Conservation (phyloP, 2,888 invertebrate genomes). For the Ennomos erosarius region DNA sequence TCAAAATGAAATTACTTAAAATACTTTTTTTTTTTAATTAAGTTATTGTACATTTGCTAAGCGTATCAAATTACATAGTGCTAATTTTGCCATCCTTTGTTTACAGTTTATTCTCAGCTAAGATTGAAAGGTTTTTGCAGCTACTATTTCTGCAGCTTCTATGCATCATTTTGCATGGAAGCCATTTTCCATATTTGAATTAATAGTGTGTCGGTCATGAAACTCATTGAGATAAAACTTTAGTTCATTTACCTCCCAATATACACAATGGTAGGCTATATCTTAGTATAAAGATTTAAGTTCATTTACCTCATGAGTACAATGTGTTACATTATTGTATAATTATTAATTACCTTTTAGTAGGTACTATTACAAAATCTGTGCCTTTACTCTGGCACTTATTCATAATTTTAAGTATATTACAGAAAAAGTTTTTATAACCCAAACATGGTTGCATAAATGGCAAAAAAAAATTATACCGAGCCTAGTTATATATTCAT, state of each 20-base stretch:
- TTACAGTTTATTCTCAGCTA: no score
- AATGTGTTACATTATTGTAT: slow-evolving; percentile 1
- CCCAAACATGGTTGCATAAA: neutral
- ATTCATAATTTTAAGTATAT: neutral
- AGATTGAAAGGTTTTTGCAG: no score
- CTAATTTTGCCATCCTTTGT: no score
- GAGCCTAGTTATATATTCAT: no score
- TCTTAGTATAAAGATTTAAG: slow-evolving; percentile 26
- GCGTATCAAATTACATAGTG: no score
- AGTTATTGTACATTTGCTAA: no score
- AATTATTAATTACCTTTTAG: no score
- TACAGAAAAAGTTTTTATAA: neutral
- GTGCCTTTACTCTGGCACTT: no score
- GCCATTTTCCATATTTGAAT: slow-evolving; percentile 37
- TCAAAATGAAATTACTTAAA: no score
- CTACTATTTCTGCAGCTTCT: neutral
- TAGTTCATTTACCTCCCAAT: slow-evolving; percentile 45
- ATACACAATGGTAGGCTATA: slow-evolving; percentile 16
- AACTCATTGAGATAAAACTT: slow-evolving; percentile 35
- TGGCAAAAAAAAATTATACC: no score
- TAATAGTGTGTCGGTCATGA: slow-evolving; percentile 20
- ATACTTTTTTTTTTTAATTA: no score
- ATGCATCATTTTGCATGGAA: slow-evolving; percentile 28
- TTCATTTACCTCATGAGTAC: slow-evolving; percentile 34
- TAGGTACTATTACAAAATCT: no score